phyloP scores from a whole-genome alignment of 2,888 invertebrate genomes.

The Sepiola atlantica region DNA sequence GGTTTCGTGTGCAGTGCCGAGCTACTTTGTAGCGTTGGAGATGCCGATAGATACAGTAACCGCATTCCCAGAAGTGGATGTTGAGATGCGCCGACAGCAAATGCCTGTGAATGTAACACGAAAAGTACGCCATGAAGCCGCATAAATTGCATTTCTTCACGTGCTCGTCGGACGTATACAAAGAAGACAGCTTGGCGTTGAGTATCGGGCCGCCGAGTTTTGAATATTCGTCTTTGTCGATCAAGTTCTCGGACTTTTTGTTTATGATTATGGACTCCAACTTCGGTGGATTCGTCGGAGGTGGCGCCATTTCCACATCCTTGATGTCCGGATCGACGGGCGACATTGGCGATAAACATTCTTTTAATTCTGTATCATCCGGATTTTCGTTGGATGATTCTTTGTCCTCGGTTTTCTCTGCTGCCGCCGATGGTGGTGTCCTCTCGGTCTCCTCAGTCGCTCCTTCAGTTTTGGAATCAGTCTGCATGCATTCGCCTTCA shows the following conservation, averaged over 20 bases:
- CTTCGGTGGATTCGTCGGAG: not conserved
- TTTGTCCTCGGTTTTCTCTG: not conserved
- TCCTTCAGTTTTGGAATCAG: not conserved
- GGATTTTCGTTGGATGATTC: not conserved
- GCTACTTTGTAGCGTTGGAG: not conserved
- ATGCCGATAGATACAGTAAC: conserved; percentile 23
- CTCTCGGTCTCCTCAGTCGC: no score
- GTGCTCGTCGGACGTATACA: not conserved
- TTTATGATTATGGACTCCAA: conserved; percentile 22
- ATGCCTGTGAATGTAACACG: conserved; percentile 10
- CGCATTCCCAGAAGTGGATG: conserved; percentile 32
- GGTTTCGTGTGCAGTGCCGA: not conserved
- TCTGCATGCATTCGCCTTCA: not conserved
- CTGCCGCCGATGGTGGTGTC: no score
- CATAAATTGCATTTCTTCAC: not conserved
- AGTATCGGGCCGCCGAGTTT: not conserved
- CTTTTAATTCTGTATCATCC: not conserved
- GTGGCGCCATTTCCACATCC: not conserved
- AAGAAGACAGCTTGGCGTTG: not conserved
- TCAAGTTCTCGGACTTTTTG: not conserved
- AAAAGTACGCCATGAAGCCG: not conserved
- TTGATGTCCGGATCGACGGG: not conserved
- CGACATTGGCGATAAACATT: not conserved
- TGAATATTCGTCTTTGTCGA: conserved; percentile 35
- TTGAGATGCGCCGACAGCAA: conserved; percentile 34